Evolutionary conservation across 2,888 invertebrate species (phyloP).

Genomic region (Drosophila koepferae): DNA sequence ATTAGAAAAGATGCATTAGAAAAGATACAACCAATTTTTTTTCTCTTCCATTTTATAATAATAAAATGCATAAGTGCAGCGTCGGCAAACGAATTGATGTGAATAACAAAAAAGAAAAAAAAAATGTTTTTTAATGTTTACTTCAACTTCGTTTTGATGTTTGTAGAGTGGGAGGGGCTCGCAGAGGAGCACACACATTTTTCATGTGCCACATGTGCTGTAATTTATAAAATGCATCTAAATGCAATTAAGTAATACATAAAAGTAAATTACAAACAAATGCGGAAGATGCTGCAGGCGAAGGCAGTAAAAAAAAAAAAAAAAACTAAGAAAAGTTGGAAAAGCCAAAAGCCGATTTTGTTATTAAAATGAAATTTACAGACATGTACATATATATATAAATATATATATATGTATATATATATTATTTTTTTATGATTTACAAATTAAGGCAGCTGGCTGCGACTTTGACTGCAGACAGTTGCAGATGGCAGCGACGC

Average conservation of each 20-base stretch:
- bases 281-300: slow-evolving; percentile 66
- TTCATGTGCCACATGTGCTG: slow-evolving; percentile 60
- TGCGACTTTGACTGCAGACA: slow-evolving; percentile 23
- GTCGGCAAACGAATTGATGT: slow-evolving; percentile 57
- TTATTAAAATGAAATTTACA: slow-evolving; percentile 48
- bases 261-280: slow-evolving; percentile 81
- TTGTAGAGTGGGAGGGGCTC: not conserved
- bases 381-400: slow-evolving; percentile 2
- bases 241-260: slow-evolving; percentile 82
- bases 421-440: slow-evolving; percentile 48
- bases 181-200: slow-evolving; percentile 7
- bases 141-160: slow-evolving; percentile 49
- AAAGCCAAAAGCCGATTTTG: slow-evolving; percentile 64
- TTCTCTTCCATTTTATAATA: slow-evolving; percentile 33
- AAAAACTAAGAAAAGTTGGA: slow-evolving; percentile 7
- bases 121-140: slow-evolving; percentile 45
- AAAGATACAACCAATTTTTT: slow-evolving; percentile 62
- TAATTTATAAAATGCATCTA: slow-evolving; percentile 82
- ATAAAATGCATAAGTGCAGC: slow-evolving; percentile 75
- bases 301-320: slow-evolving; percentile 7
- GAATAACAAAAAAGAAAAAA: slow-evolving; percentile 8
- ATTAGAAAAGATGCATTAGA: slow-evolving; percentile 73
- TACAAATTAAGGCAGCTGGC: slow-evolving; percentile 75
- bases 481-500: slow-evolving; percentile 53
- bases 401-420: slow-evolving; percentile 32